Conservation (phyloP, 2,797 vertebrate genomes). For the Chelon labrosus region DNA sequence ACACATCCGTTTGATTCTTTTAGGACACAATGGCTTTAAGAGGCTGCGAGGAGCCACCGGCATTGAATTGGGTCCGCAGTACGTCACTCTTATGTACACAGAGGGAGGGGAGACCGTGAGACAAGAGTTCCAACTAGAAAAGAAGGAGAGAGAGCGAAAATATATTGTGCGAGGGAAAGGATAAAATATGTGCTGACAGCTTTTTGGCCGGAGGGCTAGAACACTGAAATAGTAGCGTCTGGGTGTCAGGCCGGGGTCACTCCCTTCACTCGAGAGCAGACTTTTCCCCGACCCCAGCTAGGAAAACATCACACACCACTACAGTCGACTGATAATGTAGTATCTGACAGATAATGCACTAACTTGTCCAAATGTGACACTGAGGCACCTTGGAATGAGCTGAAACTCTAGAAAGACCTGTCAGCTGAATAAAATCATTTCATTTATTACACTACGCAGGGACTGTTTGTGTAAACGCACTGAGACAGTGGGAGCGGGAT, state of each 20-base stretch:
- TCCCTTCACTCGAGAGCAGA: slow-evolving; percentile 71
- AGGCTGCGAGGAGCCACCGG: too few relatives aligned
- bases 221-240: slow-evolving; percentile 80
- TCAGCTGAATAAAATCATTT: not conserved
- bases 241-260: slow-evolving; percentile 74
- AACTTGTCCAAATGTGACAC: slow-evolving; percentile 45
- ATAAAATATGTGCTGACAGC: slow-evolving; percentile 82
- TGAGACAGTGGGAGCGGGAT: not conserved
- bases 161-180: slow-evolving; percentile 68
- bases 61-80: too few relatives aligned
- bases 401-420: not conserved
- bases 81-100: slow-evolving; percentile 23
- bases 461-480: not conserved
- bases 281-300: slow-evolving; percentile 58
- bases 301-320: slow-evolving; percentile 64
- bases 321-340: slow-evolving; percentile 53
- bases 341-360: slow-evolving; percentile 55
- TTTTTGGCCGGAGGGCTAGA: slow-evolving; percentile 75
- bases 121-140: slow-evolving; percentile 51
- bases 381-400: slow-evolving; percentile 20
- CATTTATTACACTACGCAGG: slow-evolving; percentile 1
- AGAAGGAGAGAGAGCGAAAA: slow-evolving; percentile 50
- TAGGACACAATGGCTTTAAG: too few relatives aligned
- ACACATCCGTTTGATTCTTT: too few relatives aligned
- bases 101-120: slow-evolving; percentile 22